Percentiles rank a stretch among this genome's conserved stretches.
Evolutionary conservation across 1,140 invertebrate genomes (phyloP).

Genomic region (Drosophila teissieri): DNA sequence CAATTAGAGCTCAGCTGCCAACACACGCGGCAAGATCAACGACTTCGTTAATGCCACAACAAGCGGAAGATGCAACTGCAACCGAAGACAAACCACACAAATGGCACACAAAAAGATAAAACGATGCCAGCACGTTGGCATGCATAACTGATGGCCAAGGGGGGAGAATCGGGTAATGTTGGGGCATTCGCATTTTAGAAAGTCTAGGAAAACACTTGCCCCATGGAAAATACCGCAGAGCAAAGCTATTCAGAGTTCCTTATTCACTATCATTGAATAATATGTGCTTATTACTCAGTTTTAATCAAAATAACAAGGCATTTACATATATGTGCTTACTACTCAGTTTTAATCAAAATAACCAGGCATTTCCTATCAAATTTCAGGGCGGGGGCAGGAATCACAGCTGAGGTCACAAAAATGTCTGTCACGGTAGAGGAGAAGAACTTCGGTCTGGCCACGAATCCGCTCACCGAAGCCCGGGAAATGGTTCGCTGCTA

Average conservation of each 20-base stretch:
- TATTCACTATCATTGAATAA: too few species aligned
- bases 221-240: too few species aligned
- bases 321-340: too few species aligned
- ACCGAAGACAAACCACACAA: slow-evolving; percentile 41
- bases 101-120: slow-evolving; percentile 58
- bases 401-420: background rate
- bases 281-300: background rate
- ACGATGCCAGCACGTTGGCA: slow-evolving; percentile 41
- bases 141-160: slow-evolving; percentile 62
- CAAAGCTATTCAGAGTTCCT: background rate
- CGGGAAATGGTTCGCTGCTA: slow-evolving; percentile 3
- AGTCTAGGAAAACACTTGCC: background rate
- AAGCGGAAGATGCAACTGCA: slow-evolving; percentile 71
- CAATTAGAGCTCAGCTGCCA: slow-evolving; percentile 77
- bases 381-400: background rate
- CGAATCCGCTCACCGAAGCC: background rate
- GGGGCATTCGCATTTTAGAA: background rate
- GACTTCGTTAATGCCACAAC: slow-evolving; percentile 78
- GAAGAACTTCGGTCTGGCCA: slow-evolving; percentile 2
- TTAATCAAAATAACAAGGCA: background rate
- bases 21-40: slow-evolving; percentile 77
- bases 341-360: too few species aligned
- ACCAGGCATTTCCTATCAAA: background rate
- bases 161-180: background rate
- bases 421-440: slow-evolving; percentile 11